These are phyloP conservation scores for Hippotragus niger DNA, from an alignment of 2,113 vertebrate genomes.

Conservation along the genomic window DNA sequence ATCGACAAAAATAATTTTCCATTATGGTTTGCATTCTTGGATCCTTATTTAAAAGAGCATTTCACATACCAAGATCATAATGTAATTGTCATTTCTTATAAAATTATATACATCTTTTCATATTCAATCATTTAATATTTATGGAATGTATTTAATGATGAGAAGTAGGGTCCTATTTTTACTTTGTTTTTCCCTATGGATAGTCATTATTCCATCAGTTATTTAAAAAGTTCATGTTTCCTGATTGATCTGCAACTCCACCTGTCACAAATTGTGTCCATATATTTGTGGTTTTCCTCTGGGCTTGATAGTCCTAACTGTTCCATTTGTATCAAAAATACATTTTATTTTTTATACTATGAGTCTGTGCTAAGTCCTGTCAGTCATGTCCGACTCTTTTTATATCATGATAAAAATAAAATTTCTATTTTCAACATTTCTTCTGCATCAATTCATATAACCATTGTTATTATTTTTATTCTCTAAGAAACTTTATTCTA, in stretches of 20 bases:
- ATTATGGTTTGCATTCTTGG: background rate
- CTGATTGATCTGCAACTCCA: background rate
- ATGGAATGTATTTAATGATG: background rate
- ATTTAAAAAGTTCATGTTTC: background rate
- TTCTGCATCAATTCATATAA: background rate
- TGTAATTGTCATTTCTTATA: background rate
- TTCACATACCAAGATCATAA: background rate
- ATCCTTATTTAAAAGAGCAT: background rate
- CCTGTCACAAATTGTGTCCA: background rate
- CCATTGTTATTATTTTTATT: background rate
- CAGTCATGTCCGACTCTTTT: background rate
- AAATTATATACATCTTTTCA: background rate
- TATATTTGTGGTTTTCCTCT: background rate
- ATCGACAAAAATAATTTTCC: background rate
- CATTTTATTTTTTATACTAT: background rate
- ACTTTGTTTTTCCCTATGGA: background rate
- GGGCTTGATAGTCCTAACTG: background rate
- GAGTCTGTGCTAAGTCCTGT: background rate
- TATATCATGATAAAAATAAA: background rate
- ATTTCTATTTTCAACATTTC: background rate
- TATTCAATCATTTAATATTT: background rate
- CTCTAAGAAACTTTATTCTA: background rate
- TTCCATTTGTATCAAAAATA: background rate
- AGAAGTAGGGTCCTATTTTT: background rate
- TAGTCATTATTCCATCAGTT: background rate